Evolutionary conservation across 2,797 vertebrate genomes (phyloP), one percentile per base, ranked within the genome.

Genomic region (Brachyalestes nurse): DNA sequence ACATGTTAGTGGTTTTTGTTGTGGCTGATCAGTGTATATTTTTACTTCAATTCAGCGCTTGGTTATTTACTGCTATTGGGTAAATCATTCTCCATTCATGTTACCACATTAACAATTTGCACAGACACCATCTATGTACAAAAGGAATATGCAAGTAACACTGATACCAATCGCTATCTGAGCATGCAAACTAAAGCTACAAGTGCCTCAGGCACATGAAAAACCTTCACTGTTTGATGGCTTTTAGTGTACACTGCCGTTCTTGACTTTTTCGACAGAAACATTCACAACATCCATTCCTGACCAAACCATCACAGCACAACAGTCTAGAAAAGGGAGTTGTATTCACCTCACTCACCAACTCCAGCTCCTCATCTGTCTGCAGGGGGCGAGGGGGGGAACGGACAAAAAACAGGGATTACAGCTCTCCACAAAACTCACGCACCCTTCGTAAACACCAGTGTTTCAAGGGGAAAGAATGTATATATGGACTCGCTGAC

Each of bases 281-380:
- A 73, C 25, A 64, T 62, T 75, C 60, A 60, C 53, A 69, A 34
- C 76, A 82, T 0, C 21, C 61, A 53, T 60, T 55, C 47, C 61
- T 62, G 45, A 25, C 62, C 58, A 64, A 66, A 74, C 19, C 28
- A 64, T 86, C 89, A 90, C 82, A 88, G 89, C 90, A 91, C 88
- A 90, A 49, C 70, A 91, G 81, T 86, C 85, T 88, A 90, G 86
- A 90, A 87, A 88, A 79, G 72, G 87, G 83, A 86, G 61, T 87
- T 89, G 82, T 92, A 83, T 87, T 70, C 93, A 94, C 93, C 91
- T 93, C 90, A 95, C 95, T 97, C 94, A 97, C 96, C 96, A 97
- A 93, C 91, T 97, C 96, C 95, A 97, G 90, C 89, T 97, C 96
- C 84, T 97, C 96, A 87, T 97, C 96, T 53, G 96, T 96, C 96